These are phyloP conservation scores for Penelope pileata DNA, from an alignment of 2,113 vertebrate species.

Conservation along the genomic window DNA sequence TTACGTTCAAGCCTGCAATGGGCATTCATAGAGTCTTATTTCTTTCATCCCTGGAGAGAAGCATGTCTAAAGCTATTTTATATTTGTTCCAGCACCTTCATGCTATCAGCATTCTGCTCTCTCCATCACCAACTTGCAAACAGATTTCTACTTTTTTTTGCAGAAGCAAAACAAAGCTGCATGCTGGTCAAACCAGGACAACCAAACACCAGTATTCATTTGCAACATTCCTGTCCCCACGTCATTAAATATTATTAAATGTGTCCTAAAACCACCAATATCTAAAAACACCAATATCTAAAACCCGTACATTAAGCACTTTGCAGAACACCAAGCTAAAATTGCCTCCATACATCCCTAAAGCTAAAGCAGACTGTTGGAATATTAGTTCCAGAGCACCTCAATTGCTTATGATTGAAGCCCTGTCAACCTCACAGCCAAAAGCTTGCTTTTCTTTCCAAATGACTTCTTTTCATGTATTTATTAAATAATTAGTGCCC, in stretches of 20 bases:
- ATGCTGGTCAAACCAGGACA: too few species aligned
- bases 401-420: rapidly evolving
- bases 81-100: not conserved
- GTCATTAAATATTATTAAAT: too few species aligned
- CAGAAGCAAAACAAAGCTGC: rapidly evolving
- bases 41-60: not conserved
- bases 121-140: not conserved
- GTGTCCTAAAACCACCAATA: too few species aligned
- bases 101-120: not conserved
- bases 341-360: rapidly evolving
- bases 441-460: rapidly evolving
- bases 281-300: rapidly evolving
- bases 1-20: too few species aligned
- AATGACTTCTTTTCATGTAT: not conserved
- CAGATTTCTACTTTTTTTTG: not conserved
- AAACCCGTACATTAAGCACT: rapidly evolving
- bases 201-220: rapidly evolving
- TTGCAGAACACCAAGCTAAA: not conserved
- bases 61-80: not conserved
- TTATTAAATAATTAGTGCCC: rapidly evolving
- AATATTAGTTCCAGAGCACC: rapidly evolving
- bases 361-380: rapidly evolving
- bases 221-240: rapidly evolving
- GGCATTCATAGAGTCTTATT: not conserved
- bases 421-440: not conserved